phyloP scores from a whole-genome alignment of 2,797 vertebrate genomes.

The Crypturellus tataupa region DNA sequence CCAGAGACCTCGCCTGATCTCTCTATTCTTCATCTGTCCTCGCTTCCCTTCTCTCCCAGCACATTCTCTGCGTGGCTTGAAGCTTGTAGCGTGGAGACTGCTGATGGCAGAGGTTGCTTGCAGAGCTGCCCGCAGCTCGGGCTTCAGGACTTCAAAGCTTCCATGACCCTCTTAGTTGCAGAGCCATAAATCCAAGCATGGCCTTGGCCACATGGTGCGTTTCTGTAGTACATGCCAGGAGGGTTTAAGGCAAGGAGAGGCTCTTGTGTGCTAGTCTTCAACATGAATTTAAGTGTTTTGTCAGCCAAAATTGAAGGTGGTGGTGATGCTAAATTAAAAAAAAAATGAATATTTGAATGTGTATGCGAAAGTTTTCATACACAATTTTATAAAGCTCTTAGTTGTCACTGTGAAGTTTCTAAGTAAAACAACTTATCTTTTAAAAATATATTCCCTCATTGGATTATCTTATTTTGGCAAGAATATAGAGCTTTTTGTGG shows the following conservation, averaged over 20 bases:
- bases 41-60: neutral
- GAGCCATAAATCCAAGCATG: slow-evolving; percentile 32
- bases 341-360: neutral
- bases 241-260: neutral
- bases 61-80: neutral
- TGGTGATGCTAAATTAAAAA: neutral
- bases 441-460: neutral
- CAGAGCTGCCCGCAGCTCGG: neutral
- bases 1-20: neutral
- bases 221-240: neutral
- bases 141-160: neutral
- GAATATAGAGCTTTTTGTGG: neutral
- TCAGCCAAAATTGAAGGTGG: neutral
- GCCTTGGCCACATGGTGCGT: neutral
- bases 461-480: rapidly evolving
- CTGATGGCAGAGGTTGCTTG: neutral
- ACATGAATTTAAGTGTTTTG: neutral
- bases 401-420: neutral
- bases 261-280: neutral
- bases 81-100: neutral
- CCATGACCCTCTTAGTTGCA: neutral
- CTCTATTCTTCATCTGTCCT: neutral
- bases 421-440: too few relatives aligned
- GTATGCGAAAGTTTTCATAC: neutral
- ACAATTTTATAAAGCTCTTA: neutral